Evolutionary conservation across 2,797 vertebrate genomes (phyloP).

Genomic region (Onychomys leucogaster): DNA sequence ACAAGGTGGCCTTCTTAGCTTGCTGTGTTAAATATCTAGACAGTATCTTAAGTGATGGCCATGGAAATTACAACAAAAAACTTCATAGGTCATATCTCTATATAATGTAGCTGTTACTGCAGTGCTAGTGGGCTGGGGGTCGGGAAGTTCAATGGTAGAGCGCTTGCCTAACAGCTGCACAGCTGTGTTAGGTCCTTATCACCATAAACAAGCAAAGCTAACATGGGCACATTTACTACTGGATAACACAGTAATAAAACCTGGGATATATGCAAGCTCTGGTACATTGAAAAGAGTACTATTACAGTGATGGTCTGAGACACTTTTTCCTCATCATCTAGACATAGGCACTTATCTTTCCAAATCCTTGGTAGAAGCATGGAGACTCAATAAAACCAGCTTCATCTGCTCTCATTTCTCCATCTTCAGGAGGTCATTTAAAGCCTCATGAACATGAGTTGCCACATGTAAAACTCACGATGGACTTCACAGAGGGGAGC

Average conservation of each 20-base stretch:
- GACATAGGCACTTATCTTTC: constrained; percentile 41
- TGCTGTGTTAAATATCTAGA: constrained; percentile 4
- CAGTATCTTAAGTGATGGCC: constrained; percentile 2
- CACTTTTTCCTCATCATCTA: background rate
- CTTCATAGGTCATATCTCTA: background rate
- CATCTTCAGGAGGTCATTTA: constrained; percentile 9
- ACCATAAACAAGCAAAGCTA: background rate
- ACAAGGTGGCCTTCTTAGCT: background rate
- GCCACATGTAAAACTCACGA: background rate
- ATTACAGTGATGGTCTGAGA: constrained; percentile 10
- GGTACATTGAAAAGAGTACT: background rate
- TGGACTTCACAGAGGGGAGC: background rate
- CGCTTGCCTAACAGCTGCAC: background rate
- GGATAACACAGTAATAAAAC: background rate
- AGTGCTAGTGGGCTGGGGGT: background rate
- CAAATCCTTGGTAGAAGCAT: background rate
- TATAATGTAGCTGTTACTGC: background rate
- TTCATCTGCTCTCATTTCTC: constrained; percentile 21
- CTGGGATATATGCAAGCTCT: background rate
- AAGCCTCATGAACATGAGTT: background rate
- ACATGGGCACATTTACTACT: background rate
- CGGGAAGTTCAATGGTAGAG: too few relatives aligned
- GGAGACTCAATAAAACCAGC: constrained; percentile 9
- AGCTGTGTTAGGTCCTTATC: background rate
- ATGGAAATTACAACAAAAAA: background rate